Base-by-base conservation (phyloP, 2,888 invertebrate genomes). In the Ariolimax columbianus region DNA sequence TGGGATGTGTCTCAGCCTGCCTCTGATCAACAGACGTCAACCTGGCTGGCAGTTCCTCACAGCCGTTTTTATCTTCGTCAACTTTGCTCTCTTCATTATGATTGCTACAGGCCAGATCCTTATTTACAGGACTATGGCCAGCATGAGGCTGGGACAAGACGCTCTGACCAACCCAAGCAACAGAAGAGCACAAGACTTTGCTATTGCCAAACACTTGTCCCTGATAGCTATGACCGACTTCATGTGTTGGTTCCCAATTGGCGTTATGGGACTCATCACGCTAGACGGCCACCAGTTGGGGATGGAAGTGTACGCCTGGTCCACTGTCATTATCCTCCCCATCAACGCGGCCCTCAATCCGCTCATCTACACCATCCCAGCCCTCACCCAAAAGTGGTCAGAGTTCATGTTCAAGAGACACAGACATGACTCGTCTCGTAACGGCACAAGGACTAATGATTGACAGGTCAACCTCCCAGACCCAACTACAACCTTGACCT, bases 1-100 rank as follows among this genome's bases (percentile, higher is more conserved):
- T 33, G 92, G 92, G 3, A 92, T 93, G 23, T 94, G 94, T 86
- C 85, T 94, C 30, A 91, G 93, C 0, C 87, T 93, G 23, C 93
- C 93, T 43, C 90, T 94, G 19, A 93, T 93, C 33, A 90, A 90
- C 55, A 91, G 92, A 80, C 88, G 89, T 51, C 91, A 91, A 1
- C 90, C 92, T 14, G 94, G 94, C 11, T 93, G 93, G 93, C 91
- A 93, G 81, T 94, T 93, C 85, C 91, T 92, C 6, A 89, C 92
- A 7, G 91, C 90, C 3, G 88, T 94, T 14, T 93, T 93, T 84
- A 90, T 93, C 66, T 88, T 91, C 77, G 87, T 92, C 59, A 94
- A 94, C 87, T 90, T 92, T 55, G 47, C 91, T 9, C 83, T 83
- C 68, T 93, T 94, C 87, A 47, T 93, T 6, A 85, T 92, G 47